phyloP scores from a whole-genome alignment of 2,113 vertebrate genomes.

The Anguilla rostrata region DNA sequence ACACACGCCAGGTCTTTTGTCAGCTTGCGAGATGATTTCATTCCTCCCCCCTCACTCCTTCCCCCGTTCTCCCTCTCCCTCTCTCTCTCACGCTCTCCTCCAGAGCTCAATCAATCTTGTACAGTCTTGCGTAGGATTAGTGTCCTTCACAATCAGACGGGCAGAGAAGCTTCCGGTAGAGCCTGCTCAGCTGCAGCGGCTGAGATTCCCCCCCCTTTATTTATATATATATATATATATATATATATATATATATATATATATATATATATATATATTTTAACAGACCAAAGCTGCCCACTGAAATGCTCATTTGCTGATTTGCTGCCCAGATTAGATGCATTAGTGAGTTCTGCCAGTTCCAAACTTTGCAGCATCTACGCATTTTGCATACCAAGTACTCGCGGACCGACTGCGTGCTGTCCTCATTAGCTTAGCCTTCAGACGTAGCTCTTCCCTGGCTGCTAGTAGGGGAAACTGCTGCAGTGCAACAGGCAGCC shows the following conservation, averaged over 20 bases:
- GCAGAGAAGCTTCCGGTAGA: neutral
- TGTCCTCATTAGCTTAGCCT: too few relatives aligned
- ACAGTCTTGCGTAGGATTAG: neutral
- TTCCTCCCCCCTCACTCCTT: neutral
- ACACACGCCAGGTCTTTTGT: too few relatives aligned
- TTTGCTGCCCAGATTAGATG: conserved; percentile 24
- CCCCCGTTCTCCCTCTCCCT: neutral
- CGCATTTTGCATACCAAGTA: too few relatives aligned
- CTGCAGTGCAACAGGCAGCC: too few relatives aligned
- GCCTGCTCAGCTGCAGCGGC: neutral
- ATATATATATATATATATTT: neutral
- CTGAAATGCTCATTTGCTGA: neutral
- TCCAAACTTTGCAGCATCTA: neutral
- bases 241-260: neutral
- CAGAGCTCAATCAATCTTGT: neutral
- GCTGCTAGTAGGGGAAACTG: neutral
- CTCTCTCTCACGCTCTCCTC: neutral
- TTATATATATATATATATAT: neutral
- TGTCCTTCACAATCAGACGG: conserved; percentile 1
- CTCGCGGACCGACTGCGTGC: too few relatives aligned
- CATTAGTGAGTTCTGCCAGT: conserved; percentile 28
- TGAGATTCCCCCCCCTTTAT: neutral
- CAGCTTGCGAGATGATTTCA: neutral
- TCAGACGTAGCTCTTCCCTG: neutral
- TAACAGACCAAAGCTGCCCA: neutral